Evolutionary conservation across 2,113 vertebrate species (phyloP).

Genomic region (Ailurus styani): DNA sequence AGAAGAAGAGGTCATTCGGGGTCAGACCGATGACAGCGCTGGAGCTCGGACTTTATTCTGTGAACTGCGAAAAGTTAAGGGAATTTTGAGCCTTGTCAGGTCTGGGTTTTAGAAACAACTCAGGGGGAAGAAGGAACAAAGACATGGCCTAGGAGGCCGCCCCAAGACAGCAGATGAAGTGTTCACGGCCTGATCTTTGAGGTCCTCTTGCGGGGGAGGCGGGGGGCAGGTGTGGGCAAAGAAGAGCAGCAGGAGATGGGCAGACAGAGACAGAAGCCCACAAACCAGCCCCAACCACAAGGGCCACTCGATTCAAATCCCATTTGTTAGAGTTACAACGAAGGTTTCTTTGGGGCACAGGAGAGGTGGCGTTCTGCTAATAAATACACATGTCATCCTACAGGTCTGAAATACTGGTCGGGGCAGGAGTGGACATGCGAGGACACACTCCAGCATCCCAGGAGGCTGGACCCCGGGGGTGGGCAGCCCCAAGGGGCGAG

Average conservation of each 20-base stretch:
- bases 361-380: not conserved
- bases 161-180: not conserved
- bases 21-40: not conserved
- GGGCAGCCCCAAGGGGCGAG: not conserved
- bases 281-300: not conserved
- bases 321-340: not conserved
- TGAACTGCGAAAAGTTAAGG: not conserved
- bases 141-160: not conserved
- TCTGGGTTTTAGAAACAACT: not conserved
- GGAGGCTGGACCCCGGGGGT: fast-evolving
- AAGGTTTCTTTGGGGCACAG: not conserved
- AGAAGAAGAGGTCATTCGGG: not conserved
- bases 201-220: not conserved
- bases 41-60: not conserved
- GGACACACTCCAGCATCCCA: not conserved
- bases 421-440: not conserved
- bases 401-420: not conserved
- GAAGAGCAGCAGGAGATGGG: not conserved
- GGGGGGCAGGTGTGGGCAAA: fast-evolving
- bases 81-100: not conserved
- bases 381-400: not conserved
- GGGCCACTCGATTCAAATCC: not conserved
- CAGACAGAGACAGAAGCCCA: not conserved
- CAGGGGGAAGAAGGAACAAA: not conserved
- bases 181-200: not conserved